Percentiles rank a stretch among this genome's conserved stretches.
phyloP scores from a whole-genome alignment of 2,888 invertebrate genomes.

The Acanthoscelides obtectus region DNA sequence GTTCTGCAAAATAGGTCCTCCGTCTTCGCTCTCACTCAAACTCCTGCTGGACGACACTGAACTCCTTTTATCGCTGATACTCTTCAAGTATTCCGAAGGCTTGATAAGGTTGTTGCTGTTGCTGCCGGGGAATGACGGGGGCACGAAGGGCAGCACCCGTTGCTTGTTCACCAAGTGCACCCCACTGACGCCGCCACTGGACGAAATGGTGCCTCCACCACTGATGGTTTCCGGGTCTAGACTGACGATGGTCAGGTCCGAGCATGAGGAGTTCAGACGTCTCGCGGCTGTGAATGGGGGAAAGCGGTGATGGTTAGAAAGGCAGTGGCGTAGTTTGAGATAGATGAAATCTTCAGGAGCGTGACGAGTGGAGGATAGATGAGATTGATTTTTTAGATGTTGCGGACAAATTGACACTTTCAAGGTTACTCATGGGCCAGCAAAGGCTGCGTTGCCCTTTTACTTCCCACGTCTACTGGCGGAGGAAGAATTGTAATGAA shows the following conservation, averaged over 20 bases:
- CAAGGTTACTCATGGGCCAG: too few species aligned
- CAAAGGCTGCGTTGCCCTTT: too few species aligned
- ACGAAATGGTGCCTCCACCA: slow-evolving; percentile 12
- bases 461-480: too few species aligned
- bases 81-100: slow-evolving; percentile 86
- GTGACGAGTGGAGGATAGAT: too few species aligned
- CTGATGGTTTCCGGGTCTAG: slow-evolving; percentile 46
- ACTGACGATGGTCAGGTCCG: slow-evolving; percentile 49
- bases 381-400: too few species aligned
- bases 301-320: background rate
- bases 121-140: slow-evolving; percentile 76
- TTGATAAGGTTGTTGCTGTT: slow-evolving; percentile 80
- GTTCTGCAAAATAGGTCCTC: slow-evolving; percentile 7
- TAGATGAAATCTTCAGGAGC: too few species aligned
- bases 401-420: too few species aligned
- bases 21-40: slow-evolving; percentile 41
- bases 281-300: slow-evolving; percentile 36
- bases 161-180: slow-evolving; percentile 77
- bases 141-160: slow-evolving; percentile 83
- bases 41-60: slow-evolving; percentile 48
- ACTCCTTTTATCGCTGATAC: slow-evolving; percentile 64
- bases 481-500: too few species aligned
- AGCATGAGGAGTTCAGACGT: slow-evolving; percentile 46
- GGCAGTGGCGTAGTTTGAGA: background rate
- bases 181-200: slow-evolving; percentile 44